A percentile compares a stretch with the other conserved stretches of the same genome.
Evolutionary conservation across 1,140 invertebrate genomes (phyloP).

Genomic region (Prorops nasuta): DNA sequence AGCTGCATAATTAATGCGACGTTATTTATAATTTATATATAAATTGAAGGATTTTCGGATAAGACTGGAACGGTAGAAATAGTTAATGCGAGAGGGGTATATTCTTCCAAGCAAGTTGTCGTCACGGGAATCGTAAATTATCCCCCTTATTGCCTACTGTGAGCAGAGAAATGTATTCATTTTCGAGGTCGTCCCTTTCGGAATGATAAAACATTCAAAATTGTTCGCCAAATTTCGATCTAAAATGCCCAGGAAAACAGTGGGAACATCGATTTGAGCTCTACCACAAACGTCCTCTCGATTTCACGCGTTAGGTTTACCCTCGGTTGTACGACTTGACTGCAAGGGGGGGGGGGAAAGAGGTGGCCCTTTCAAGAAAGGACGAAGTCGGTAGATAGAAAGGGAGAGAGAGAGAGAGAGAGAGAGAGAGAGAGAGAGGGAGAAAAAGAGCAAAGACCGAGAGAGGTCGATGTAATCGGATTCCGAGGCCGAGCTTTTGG

Average conservation of each 20-base stretch:
- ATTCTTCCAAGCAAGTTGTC: no score
- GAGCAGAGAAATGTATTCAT: no score
- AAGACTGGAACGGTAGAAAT: no score
- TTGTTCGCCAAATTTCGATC: no score
- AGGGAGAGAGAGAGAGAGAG: background rate
- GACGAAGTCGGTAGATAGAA: background rate
- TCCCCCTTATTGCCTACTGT: no score
- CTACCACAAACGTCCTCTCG: constrained; percentile 2
- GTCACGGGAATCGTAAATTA: no score
- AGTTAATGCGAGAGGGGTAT: no score
- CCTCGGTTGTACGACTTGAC: constrained; percentile 10
- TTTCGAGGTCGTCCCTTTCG: no score
- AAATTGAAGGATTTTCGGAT: no score
- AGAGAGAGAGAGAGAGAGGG: background rate
- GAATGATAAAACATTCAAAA: no score
- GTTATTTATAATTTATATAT: no score
- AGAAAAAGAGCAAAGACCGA: constrained; percentile 2
- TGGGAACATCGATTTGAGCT: background rate
- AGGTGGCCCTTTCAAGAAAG: background rate
- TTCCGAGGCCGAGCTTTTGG: constrained; percentile 13
- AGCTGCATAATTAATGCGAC: no score
- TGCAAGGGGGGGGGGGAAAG: background rate
- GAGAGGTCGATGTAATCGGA: constrained; percentile 19
- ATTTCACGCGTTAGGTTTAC: constrained; percentile 13
- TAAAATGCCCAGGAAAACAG: background rate